Evolutionary conservation across 1,140 invertebrate genomes (phyloP).

Genomic region (Drosophila nigromelanica): DNA sequence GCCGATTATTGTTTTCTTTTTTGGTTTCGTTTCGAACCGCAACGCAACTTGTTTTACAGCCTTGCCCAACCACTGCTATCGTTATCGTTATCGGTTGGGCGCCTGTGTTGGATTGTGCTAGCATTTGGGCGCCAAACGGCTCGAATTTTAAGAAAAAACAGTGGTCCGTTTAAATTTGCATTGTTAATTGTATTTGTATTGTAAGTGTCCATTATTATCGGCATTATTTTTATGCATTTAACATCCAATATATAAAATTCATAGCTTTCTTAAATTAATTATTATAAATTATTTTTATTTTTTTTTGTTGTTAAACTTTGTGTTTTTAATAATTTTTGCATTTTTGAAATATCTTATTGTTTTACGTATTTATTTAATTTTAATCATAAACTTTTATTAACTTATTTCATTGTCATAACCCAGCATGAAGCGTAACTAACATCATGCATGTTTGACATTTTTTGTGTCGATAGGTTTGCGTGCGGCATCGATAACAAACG

Average conservation of each 20-base stretch:
- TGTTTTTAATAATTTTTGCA: background rate
- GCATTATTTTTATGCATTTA: too few relatives aligned
- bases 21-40: background rate
- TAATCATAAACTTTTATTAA: background rate
- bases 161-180: too few relatives aligned
- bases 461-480: background rate
- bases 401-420: background rate
- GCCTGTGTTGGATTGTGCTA: background rate
- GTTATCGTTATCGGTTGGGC: constrained; percentile 12
- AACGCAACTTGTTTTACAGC: constrained; percentile 5
- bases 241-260: too few relatives aligned
- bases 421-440: background rate
- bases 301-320: too few relatives aligned
- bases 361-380: too few relatives aligned
- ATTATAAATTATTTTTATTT: too few relatives aligned
- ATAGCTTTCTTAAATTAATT: too few relatives aligned
- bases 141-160: background rate
- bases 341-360: background rate
- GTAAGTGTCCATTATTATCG: too few relatives aligned
- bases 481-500: constrained; percentile 6
- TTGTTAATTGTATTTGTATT: background rate
- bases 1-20: too few relatives aligned
- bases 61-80: background rate
- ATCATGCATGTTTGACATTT: background rate
- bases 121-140: background rate